Evolutionary conservation across 2,113 vertebrate genomes (phyloP).

Genomic region (Notothenia coriiceps): DNA sequence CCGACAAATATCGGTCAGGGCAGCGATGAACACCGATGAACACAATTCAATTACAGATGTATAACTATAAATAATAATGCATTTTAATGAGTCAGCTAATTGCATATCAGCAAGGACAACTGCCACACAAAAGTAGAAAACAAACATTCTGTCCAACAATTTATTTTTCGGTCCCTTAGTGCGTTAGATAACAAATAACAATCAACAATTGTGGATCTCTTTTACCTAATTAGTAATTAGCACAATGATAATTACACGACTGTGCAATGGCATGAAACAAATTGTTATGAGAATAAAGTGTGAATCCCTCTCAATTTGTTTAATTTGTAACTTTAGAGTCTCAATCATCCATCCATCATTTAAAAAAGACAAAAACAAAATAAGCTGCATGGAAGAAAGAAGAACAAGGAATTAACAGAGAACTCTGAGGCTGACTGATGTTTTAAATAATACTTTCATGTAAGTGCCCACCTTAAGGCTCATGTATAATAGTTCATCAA

Average conservation of each 20-base stretch:
- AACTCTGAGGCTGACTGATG: constrained; percentile 4
- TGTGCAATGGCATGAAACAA: constrained; percentile 73
- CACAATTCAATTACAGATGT: constrained; percentile 64
- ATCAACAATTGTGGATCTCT: constrained; percentile 61
- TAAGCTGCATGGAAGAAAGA: constrained; percentile 1
- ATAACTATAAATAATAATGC: constrained; percentile 44
- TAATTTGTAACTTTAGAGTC: constrained; percentile 61
- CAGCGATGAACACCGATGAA: constrained; percentile 34
- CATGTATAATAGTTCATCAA: not conserved
- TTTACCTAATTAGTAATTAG: constrained; percentile 76
- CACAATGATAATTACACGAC: constrained; percentile 69
- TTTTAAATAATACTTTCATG: constrained; percentile 3
- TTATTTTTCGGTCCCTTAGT: constrained; percentile 18
- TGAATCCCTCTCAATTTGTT: constrained; percentile 63
- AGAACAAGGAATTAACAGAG: constrained; percentile 12
- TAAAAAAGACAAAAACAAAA: constrained; percentile 38
- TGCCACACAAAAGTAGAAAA: constrained; percentile 33
- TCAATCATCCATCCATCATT: constrained; percentile 55
- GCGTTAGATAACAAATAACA: constrained; percentile 60
- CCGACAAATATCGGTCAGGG: constrained; percentile 40
- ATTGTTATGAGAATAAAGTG: constrained; percentile 68
- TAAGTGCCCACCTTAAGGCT: not conserved
- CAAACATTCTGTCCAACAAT: constrained; percentile 35
- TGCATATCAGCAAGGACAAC: constrained; percentile 31
- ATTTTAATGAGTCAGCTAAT: constrained; percentile 63